Conservation (phyloP, 53 echinoderm and acorn worm genomes). For the Echinometra lucunter region DNA sequence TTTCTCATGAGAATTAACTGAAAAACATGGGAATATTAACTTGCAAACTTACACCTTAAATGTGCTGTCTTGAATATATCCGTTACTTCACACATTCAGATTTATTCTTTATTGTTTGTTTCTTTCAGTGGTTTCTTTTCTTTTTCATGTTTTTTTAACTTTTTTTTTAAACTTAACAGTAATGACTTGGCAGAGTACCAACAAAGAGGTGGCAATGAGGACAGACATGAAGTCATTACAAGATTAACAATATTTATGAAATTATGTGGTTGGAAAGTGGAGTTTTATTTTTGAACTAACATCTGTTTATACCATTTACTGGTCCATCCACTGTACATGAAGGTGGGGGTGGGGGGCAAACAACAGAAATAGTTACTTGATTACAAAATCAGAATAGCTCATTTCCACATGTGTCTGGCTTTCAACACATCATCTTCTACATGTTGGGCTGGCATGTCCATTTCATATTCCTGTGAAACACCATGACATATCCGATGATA, state of each 20-base stretch:
- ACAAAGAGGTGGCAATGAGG: not conserved
- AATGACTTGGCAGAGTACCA: not conserved
- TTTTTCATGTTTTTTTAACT: too few relatives aligned
- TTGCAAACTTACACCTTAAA: too few relatives aligned
- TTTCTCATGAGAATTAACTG: too few relatives aligned
- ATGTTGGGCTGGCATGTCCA: not conserved
- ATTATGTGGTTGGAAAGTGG: too few relatives aligned
- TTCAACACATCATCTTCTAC: not conserved
- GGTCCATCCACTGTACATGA: not conserved
- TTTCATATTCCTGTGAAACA: not conserved
- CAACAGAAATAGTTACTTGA: not conserved
- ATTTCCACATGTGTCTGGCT: not conserved
- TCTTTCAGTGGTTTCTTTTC: too few relatives aligned
- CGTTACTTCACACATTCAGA: too few relatives aligned
- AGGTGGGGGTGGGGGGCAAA: not conserved
- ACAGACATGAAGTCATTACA: not conserved
- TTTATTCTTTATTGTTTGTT: too few relatives aligned
- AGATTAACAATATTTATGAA: too few relatives aligned
- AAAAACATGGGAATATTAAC: too few relatives aligned
- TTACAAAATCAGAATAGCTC: not conserved
- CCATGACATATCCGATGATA: not conserved
- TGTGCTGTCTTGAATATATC: too few relatives aligned
- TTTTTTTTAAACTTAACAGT: too few relatives aligned
- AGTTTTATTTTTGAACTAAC: not conserved
- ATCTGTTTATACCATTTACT: not conserved